Conservation (phyloP, 2,888 invertebrate genomes). For the Sphaerophoria rueppellii region DNA sequence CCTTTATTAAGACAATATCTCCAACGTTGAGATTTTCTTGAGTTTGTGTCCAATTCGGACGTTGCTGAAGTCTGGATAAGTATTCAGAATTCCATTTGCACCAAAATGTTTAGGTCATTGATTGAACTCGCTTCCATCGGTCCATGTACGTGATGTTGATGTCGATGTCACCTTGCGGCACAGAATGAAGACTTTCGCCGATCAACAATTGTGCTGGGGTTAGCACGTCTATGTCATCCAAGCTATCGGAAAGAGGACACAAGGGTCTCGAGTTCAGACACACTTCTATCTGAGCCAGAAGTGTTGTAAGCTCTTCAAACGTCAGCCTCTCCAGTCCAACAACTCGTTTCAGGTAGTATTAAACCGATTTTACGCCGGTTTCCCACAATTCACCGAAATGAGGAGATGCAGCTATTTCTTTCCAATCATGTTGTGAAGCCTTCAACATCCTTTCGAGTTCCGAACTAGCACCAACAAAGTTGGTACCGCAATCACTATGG, state of each 20-base stretch:
- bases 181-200: constrained; percentile 9
- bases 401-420: constrained; percentile 12
- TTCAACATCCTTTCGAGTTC: constrained; percentile 27
- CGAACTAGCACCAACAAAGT: constrained; percentile 25
- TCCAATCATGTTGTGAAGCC: neutral
- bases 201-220: constrained; percentile 24
- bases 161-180: constrained; percentile 4
- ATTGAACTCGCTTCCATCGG: constrained; percentile 21
- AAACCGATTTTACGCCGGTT: neutral
- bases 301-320: constrained; percentile 13
- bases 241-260: constrained; percentile 16
- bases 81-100: constrained; percentile 12
- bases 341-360: constrained; percentile 12
- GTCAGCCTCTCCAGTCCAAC: neutral
- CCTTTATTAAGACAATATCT: constrained; percentile 18
- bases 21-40: neutral
- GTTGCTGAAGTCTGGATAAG: constrained; percentile 16
- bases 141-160: neutral
- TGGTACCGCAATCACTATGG: constrained; percentile 32
- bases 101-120: constrained; percentile 10
- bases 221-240: constrained; percentile 14
- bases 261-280: constrained; percentile 25
- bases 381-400: constrained; percentile 34
- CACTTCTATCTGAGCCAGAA: neutral
- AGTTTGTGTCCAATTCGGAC: constrained; percentile 33